Evolutionary conservation across 1,140 invertebrate species (phyloP), one percentile per base, ranked within the genome.

Genomic region (Scaptomyza hsui): DNA sequence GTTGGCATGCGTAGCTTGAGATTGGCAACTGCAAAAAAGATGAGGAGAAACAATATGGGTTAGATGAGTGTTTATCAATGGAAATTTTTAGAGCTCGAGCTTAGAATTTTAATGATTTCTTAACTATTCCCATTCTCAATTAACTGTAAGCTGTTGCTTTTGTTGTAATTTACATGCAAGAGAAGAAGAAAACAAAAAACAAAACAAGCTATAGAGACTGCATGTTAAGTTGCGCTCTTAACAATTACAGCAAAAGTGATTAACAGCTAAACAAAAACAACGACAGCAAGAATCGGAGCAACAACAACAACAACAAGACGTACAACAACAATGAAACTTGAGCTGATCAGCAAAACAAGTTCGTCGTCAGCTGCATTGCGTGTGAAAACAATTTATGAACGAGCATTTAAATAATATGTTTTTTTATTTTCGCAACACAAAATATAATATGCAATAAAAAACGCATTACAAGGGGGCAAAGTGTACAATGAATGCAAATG

Each of bases 401-500:
- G 44, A 61, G 62, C 64, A 82, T 81, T 80, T 67, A 67, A 72
- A 67, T 62, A 71, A 57, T 61, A 29, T 45, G 24, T 18, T 44
- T 48, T 26, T 26, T 26, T 21, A 32, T 48, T 67, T 57, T 67
- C 29, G 49, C 37, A 57, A 49, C 64, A 47, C 57, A 71, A 78
- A 75, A 59, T 44, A 49, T 48, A 48, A 55, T 37, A 47, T 51
- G 44, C 42, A 72, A 73, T 61, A 60, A 71, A 65, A 61, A 72
- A 72, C 51, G 67, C 59, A 79, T 78, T 85, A 68, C 78, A 72
- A 57, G 75, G 65, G 75, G 63, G 69, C 69, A 76, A 76, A 67
- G 75, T 78, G 68, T 79, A 83, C 75, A 80, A 77, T 86, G 61
- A 77, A 86, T 83, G 80, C 81, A 86, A 86, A 85, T 86, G 63